Conservation (phyloP, 2,113 vertebrate genomes). For the Speoplatyrhinus poulsoni region DNA sequence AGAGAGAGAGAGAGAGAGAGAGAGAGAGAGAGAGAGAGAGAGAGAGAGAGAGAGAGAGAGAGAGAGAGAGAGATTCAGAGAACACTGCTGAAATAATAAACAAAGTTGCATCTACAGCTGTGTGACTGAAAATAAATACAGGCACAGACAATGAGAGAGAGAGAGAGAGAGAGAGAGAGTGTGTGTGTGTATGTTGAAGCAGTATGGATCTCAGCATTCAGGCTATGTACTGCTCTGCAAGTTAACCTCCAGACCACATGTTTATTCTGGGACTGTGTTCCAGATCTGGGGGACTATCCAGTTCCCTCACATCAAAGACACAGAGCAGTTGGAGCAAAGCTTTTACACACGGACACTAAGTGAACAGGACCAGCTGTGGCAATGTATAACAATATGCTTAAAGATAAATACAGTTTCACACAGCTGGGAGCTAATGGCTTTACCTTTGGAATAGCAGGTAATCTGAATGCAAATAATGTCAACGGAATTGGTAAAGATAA, state of each 20-base stretch:
- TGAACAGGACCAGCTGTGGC: conserved; percentile 67
- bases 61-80: not conserved
- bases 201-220: conserved; percentile 65
- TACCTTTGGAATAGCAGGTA: conserved; percentile 3
- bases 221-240: conserved; percentile 53
- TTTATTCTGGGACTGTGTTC: conserved; percentile 68
- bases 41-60: conserved; percentile 40
- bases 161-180: conserved; percentile 28
- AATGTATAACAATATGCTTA: conserved; percentile 70
- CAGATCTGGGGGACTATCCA: conserved; percentile 70
- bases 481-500: not conserved
- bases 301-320: conserved; percentile 64
- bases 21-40: conserved; percentile 15
- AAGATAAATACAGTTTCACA: conserved; percentile 60
- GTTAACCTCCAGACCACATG: conserved; percentile 74
- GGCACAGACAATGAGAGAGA: not conserved
- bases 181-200: conserved; percentile 35
- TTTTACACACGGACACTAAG: conserved; percentile 61
- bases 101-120: too few relatives aligned
- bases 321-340: conserved; percentile 68
- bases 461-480: conserved; percentile 6
- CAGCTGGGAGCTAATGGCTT: conserved; percentile 27
- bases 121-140: conserved; percentile 19
- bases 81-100: not conserved
- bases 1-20: conserved; percentile 26